A percentile compares a stretch with the other conserved stretches of the same genome.
These are phyloP conservation scores for Lophura nycthemera DNA, from an alignment of 2,113 vertebrate genomes.

Conservation along the genomic window DNA sequence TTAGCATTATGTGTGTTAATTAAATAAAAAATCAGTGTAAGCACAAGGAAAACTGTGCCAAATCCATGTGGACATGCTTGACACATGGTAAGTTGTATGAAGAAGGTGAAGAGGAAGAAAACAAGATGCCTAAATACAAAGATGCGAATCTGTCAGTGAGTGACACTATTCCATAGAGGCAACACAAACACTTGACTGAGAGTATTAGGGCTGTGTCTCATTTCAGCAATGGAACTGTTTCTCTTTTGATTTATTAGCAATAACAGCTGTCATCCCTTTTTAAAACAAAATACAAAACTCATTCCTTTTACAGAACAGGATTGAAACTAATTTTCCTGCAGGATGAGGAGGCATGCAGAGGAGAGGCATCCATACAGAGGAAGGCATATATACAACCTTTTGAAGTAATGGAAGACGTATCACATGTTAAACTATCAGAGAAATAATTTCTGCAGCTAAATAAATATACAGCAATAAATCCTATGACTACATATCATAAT, in stretches of 20 bases:
- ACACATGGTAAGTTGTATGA: neutral
- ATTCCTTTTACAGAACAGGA: neutral
- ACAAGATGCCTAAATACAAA: neutral
- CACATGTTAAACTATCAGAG: neutral
- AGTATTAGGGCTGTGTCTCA: fast-evolving
- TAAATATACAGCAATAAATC: neutral
- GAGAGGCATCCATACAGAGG: too few species aligned
- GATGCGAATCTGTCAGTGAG: neutral
- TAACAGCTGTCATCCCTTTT: neutral
- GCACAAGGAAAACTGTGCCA: neutral
- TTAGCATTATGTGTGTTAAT: neutral
- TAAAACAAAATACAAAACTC: neutral
- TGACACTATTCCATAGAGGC: neutral
- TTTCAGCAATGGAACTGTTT: neutral
- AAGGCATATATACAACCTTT: neutral
- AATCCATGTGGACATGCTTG: neutral
- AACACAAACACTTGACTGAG: neutral
- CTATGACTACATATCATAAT: neutral
- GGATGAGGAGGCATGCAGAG: neutral
- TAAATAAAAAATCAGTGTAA: neutral
- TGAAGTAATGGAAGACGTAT: neutral
- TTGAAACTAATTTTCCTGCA: neutral
- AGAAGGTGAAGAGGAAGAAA: neutral
- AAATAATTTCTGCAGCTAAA: neutral
- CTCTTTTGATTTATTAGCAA: neutral